Evolutionary conservation across 2,888 invertebrate genomes (phyloP).

Genomic region (Panzeria rudis): DNA sequence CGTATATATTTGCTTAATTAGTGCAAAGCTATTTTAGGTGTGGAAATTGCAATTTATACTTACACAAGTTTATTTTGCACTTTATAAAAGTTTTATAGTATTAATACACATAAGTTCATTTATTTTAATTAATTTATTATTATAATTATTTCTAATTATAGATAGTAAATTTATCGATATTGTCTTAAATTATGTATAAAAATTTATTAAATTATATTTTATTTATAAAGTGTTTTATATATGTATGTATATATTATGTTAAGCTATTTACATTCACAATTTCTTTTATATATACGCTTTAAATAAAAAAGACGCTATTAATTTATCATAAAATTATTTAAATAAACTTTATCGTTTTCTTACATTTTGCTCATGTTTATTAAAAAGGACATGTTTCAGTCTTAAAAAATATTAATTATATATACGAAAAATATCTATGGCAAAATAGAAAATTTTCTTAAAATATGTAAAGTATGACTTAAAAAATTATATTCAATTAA

Average conservation of each 20-base stretch:
- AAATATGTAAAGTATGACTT: constrained; percentile 66
- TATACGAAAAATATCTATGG: constrained; percentile 79
- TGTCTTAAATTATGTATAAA: constrained; percentile 32
- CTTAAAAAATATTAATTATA: constrained; percentile 80
- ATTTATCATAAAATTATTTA: constrained; percentile 39
- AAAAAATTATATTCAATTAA: constrained; percentile 48
- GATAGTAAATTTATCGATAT: constrained; percentile 55
- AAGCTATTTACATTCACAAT: constrained; percentile 76
- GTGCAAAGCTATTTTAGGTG: too few species aligned
- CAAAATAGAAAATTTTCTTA: constrained; percentile 76
- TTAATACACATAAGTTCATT: not conserved
- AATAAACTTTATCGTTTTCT: constrained; percentile 32
- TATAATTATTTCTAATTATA: constrained; percentile 48
- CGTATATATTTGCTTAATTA: too few species aligned
- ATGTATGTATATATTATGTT: constrained; percentile 27
- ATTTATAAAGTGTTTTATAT: constrained; percentile 19
- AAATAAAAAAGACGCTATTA: constrained; percentile 67
- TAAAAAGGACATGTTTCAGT: constrained; percentile 83
- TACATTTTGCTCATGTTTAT: constrained; percentile 73
- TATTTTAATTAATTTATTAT: constrained; percentile 42
- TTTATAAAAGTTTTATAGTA: not conserved
- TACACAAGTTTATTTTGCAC: too few species aligned
- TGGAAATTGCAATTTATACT: too few species aligned
- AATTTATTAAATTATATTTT: constrained; percentile 39
- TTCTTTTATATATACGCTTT: constrained; percentile 63